These are phyloP conservation scores for Penaeus japonicus DNA, from an alignment of 1,140 invertebrate species.

Conservation along the genomic window DNA sequence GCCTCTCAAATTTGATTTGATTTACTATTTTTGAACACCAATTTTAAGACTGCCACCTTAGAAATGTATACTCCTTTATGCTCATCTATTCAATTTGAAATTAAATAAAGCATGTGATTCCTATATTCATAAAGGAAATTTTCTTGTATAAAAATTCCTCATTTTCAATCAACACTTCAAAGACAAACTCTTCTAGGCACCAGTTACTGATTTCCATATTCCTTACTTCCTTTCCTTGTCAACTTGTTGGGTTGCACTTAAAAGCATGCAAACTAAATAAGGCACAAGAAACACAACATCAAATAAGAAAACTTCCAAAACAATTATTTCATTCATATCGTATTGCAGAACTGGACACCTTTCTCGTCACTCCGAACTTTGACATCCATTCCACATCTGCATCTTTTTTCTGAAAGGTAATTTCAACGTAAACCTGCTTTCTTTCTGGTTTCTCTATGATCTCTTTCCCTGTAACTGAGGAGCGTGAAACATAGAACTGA, in stretches of 20 bases:
- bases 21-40: neutral
- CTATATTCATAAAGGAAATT: no score
- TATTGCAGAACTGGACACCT: slow-evolving; percentile 3
- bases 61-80: neutral
- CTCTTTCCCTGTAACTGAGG: slow-evolving; percentile 53
- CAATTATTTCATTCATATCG: slow-evolving; percentile 2
- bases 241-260: slow-evolving; percentile 56
- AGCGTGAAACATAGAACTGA: slow-evolving; percentile 33
- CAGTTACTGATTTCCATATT: slow-evolving; percentile 50
- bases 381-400: slow-evolving; percentile 42
- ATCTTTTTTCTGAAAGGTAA: slow-evolving; percentile 53
- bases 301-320: slow-evolving; percentile 52
- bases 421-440: slow-evolving; percentile 50
- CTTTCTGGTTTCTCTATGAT: slow-evolving; percentile 46
- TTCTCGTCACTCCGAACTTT: slow-evolving; percentile 3
- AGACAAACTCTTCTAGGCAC: slow-evolving; percentile 39
- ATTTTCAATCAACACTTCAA: slow-evolving; percentile 3
- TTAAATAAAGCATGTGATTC: no score
- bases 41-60: neutral
- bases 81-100: neutral
- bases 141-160: no score
- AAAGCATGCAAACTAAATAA: slow-evolving; percentile 56
- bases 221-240: slow-evolving; percentile 57
- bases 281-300: slow-evolving; percentile 48
- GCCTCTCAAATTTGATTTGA: slow-evolving; percentile 42